phyloP scores from a whole-genome alignment of 2,888 invertebrate species.

The Celastrina argiolus region DNA sequence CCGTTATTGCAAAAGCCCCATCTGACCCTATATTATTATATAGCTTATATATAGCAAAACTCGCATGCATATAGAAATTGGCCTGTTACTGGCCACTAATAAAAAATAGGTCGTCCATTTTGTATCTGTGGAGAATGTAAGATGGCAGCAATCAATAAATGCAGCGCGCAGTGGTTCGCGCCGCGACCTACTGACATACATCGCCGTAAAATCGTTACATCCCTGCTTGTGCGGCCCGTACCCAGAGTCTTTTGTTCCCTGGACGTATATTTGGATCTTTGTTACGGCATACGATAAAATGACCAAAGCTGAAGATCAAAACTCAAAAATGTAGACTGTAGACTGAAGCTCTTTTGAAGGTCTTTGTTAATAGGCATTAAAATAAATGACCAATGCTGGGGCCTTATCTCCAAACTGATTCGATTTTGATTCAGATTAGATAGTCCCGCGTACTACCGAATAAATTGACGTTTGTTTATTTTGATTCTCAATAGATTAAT shows the following conservation, averaged over 20 bases:
- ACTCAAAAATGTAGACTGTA: no score
- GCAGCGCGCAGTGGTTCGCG: conserved; percentile 18
- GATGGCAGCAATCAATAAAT: conserved; percentile 18
- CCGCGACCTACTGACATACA: conserved; percentile 17
- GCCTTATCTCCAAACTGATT: no score
- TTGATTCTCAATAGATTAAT: no score
- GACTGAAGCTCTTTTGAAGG: no score
- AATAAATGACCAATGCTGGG: no score
- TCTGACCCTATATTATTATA: no score
- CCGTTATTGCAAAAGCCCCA: no score
- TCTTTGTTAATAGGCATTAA: no score
- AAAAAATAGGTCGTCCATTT: conserved; percentile 18
- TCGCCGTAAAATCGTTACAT: conserved; percentile 13
- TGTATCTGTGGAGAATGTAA: background rate
- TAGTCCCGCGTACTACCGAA: no score
- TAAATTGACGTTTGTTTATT: no score
- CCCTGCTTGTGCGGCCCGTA: background rate
- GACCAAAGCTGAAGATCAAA: background rate
- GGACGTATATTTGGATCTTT: background rate
- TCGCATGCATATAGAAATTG: background rate
- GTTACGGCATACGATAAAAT: background rate
- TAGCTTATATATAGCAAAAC: no score
- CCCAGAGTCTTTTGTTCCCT: background rate
- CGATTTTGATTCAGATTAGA: no score
- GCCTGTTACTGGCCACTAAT: background rate